These are phyloP conservation scores for Pedicia rivosa DNA, from an alignment of 2,888 invertebrate genomes.

Conservation along the genomic window DNA sequence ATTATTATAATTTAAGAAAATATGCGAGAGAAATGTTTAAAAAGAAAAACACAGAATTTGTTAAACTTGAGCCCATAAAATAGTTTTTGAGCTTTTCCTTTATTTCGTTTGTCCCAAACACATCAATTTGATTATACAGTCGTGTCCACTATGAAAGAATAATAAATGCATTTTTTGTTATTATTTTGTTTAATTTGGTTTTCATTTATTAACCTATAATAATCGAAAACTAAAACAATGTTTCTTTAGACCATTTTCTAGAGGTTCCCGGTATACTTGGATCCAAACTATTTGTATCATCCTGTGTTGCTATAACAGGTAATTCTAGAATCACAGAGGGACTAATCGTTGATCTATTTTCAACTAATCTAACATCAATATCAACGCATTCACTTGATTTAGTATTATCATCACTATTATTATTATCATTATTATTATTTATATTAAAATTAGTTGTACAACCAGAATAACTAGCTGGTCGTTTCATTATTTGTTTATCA, in stretches of 20 bases:
- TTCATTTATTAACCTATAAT: not conserved
- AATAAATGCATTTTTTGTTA: too few relatives aligned
- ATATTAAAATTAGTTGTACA: conserved; percentile 2
- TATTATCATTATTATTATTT: not conserved
- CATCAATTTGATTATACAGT: too few relatives aligned
- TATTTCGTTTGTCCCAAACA: too few relatives aligned
- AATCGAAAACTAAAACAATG: conserved; percentile 46
- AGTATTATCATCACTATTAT: conserved; percentile 4
- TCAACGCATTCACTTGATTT: conserved; percentile 6
- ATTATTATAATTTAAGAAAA: too few relatives aligned
- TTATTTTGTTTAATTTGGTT: too few relatives aligned
- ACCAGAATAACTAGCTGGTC: conserved; percentile 6
- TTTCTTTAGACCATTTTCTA: conserved; percentile 55
- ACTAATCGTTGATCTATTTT: conserved; percentile 19
- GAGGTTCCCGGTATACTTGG: conserved; percentile 28
- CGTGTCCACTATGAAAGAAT: too few relatives aligned
- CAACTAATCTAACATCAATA: conserved; percentile 1
- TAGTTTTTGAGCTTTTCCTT: too few relatives aligned
- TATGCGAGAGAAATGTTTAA: too few relatives aligned
- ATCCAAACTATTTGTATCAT: conserved; percentile 17
- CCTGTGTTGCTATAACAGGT: conserved; percentile 23
- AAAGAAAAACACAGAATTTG: too few relatives aligned
- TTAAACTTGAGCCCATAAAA: too few relatives aligned
- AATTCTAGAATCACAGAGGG: conserved; percentile 28
- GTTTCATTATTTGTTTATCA: not conserved